phyloP scores from a whole-genome alignment of 1,140 invertebrate species.

The Drosophila ohnishii region DNA sequence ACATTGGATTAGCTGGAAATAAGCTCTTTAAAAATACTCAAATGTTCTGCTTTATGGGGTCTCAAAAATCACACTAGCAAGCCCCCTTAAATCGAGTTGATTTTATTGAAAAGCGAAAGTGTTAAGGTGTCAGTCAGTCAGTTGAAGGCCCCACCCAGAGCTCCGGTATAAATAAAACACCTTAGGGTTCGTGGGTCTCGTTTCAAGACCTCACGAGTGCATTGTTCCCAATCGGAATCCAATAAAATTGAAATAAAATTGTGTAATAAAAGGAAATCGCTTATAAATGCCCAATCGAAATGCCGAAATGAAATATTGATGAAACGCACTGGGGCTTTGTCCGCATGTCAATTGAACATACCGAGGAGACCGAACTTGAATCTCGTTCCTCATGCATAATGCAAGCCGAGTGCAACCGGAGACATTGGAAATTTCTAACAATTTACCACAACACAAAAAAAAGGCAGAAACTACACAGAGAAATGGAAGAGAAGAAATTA shows the following conservation, averaged over 20 bases:
- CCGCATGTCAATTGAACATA: conserved; percentile 40
- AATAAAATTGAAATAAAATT: conserved; percentile 61
- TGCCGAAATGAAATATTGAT: conserved; percentile 71
- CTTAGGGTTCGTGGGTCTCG: conserved; percentile 49
- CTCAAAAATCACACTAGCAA: conserved; percentile 12
- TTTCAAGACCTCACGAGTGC: conserved; percentile 43
- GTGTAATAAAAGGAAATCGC: conserved; percentile 70
- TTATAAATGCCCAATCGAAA: conserved; percentile 59
- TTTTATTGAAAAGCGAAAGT: conserved; percentile 66
- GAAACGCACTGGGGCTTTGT: conserved; percentile 66
- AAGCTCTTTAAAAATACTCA: conserved; percentile 5
- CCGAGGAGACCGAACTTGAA: conserved; percentile 27
- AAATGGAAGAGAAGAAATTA: conserved; percentile 30
- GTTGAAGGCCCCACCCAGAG: conserved; percentile 5
- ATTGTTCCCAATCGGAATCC: conserved; percentile 53
- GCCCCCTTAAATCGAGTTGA: conserved; percentile 2
- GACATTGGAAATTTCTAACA: conserved; percentile 68
- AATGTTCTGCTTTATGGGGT: conserved; percentile 21
- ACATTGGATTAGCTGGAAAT: conserved; percentile 2
- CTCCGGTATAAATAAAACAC: conserved; percentile 28
- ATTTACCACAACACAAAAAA: conserved; percentile 28
- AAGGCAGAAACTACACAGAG: not conserved
- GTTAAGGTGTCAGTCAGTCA: conserved; percentile 19
- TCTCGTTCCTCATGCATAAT: conserved; percentile 66
- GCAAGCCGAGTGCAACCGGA: conserved; percentile 59